Evolutionary conservation across 2,888 invertebrate genomes (phyloP).

Genomic region (Pyrocoelia pectoralis): DNA sequence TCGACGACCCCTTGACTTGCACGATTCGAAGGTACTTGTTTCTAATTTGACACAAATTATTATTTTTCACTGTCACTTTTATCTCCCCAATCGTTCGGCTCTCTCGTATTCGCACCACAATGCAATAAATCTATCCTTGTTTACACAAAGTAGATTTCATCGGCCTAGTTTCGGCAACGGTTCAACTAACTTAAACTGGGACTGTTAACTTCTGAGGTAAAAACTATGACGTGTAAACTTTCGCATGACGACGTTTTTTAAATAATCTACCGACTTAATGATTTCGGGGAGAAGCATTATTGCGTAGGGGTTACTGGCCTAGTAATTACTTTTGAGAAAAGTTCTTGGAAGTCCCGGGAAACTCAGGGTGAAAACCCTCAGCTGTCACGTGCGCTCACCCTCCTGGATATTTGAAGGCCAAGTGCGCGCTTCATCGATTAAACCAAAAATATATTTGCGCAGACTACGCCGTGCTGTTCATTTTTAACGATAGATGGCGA

Average conservation of each 20-base stretch:
- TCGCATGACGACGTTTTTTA: constrained; percentile 46
- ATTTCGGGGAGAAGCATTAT: not conserved
- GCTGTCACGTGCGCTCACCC: constrained; percentile 46
- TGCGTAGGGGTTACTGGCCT: constrained; percentile 29
- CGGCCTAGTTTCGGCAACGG: constrained; percentile 52
- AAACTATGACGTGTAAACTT: constrained; percentile 47
- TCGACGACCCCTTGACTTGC: constrained; percentile 37
- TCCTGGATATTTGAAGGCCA: constrained; percentile 56
- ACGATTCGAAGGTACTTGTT: constrained; percentile 38
- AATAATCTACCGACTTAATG: constrained; percentile 2
- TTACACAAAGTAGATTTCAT: constrained; percentile 41
- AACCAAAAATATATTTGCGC: constrained; percentile 33
- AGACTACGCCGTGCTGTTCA: constrained; percentile 26
- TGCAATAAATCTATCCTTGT: constrained; percentile 33
- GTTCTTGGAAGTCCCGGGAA: constrained; percentile 47
- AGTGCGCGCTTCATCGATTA: constrained; percentile 58
- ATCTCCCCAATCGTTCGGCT: constrained; percentile 27
- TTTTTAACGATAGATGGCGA: constrained; percentile 37
- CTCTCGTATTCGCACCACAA: constrained; percentile 10
- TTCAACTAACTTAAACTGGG: constrained; percentile 54
- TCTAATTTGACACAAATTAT: constrained; percentile 40
- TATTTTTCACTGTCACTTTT: constrained; percentile 46
- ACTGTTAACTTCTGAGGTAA: constrained; percentile 39
- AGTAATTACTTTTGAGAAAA: constrained; percentile 27
- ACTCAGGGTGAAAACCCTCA: constrained; percentile 54